These are phyloP conservation scores for Upupa epops DNA, from an alignment of 2,113 vertebrate genomes.

Conservation along the genomic window DNA sequence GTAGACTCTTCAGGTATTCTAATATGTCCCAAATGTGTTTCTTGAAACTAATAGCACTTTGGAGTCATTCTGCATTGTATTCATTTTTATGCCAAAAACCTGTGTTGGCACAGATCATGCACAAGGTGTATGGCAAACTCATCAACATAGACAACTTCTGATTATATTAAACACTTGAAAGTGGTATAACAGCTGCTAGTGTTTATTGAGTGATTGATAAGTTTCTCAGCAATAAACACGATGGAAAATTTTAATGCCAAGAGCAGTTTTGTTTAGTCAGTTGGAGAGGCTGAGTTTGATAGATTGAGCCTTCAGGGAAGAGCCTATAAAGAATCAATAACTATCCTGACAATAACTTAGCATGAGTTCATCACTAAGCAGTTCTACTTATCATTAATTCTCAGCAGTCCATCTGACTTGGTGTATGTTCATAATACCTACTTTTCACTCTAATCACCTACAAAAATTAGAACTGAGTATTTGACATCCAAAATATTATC, in stretches of 20 bases:
- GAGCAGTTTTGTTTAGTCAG: constrained; percentile 42
- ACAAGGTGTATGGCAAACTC: not conserved
- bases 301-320: constrained; percentile 48
- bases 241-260: constrained; percentile 65
- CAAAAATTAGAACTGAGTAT: not conserved
- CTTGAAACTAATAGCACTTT: not conserved
- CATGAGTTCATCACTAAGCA: constrained; percentile 41
- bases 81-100: too few relatives aligned
- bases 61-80: not conserved
- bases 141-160: not conserved
- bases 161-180: not conserved
- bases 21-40: not conserved
- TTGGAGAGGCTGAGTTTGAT: constrained; percentile 35
- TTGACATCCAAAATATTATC: not conserved
- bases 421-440: not conserved
- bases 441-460: not conserved
- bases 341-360: constrained; percentile 10
- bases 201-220: constrained; percentile 5
- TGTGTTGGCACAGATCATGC: not conserved
- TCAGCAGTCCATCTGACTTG: not conserved
- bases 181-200: not conserved
- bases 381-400: not conserved
- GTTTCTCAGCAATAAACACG: constrained; percentile 44
- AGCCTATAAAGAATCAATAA: constrained; percentile 47
- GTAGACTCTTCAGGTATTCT: not conserved